Conservation (phyloP, 2,113 vertebrate species). For the Python bivittatus region DNA sequence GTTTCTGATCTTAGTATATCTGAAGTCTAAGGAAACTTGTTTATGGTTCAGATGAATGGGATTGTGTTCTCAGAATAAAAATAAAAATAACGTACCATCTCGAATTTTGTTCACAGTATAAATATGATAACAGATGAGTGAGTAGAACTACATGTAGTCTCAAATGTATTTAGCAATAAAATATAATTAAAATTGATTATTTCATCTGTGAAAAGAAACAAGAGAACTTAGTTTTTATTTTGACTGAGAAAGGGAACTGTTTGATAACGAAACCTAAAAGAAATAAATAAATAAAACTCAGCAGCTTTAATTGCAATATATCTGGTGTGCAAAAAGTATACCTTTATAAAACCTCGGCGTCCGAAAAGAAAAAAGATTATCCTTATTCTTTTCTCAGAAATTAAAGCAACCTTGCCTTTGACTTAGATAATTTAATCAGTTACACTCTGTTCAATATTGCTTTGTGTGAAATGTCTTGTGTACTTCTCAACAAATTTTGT, state of each 20-base stretch:
- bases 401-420: slow-evolving; percentile 36
- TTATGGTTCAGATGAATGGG: background rate
- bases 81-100: background rate
- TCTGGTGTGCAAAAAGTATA: slow-evolving; percentile 18
- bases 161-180: slow-evolving; percentile 4
- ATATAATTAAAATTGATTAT: slow-evolving; percentile 32
- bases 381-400: slow-evolving; percentile 54
- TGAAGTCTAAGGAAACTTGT: background rate
- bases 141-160: background rate
- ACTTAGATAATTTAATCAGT: slow-evolving; percentile 56
- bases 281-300: slow-evolving; percentile 50
- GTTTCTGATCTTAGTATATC: background rate
- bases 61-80: background rate
- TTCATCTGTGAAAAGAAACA: slow-evolving; percentile 12
- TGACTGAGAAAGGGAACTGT: background rate
- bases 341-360: slow-evolving; percentile 20
- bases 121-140: background rate
- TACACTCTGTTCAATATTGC: slow-evolving; percentile 45
- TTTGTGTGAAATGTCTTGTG: slow-evolving; percentile 43
- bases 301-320: slow-evolving; percentile 31
- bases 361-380: slow-evolving; percentile 52
- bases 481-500: slow-evolving; percentile 39
- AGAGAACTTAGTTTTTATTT: background rate
- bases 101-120: background rate
- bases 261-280: slow-evolving; percentile 47